Evolutionary conservation across 1,140 invertebrate genomes (phyloP).

Genomic region (Drosophila fuyamai): DNA sequence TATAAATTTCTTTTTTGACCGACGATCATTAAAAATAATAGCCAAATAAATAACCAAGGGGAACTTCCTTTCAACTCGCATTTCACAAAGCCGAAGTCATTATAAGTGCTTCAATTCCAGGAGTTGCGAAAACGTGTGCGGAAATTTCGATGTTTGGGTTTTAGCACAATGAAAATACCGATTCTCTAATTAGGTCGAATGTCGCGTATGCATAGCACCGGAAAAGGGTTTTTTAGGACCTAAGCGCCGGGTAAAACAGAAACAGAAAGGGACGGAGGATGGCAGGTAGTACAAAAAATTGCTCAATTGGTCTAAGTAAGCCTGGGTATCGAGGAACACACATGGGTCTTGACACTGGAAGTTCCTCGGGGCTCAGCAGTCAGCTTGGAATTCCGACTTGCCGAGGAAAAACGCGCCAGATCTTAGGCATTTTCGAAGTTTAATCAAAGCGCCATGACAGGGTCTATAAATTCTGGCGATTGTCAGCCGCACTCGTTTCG

Average conservation of each 20-base stretch:
- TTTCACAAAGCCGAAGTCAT: conserved; percentile 49
- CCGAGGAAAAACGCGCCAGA: conserved; percentile 67
- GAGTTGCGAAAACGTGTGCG: conserved; percentile 53
- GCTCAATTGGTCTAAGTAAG: conserved; percentile 61
- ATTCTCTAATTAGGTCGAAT: conserved; percentile 77
- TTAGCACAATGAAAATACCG: conserved; percentile 83
- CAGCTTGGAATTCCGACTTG: conserved; percentile 45
- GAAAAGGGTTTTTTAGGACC: conserved; percentile 81
- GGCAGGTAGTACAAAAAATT: conserved; percentile 60
- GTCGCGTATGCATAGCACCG: conserved; percentile 50
- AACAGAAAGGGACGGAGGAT: not conserved
- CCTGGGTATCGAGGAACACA: conserved; percentile 29
- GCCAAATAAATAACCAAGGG: conserved; percentile 2
- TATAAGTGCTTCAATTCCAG: conserved; percentile 37
- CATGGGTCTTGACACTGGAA: conserved; percentile 68
- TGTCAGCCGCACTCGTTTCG: conserved; percentile 22
- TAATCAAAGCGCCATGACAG: conserved; percentile 52
- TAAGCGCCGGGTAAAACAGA: conserved; percentile 74
- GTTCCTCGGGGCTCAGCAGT: conserved; percentile 51
- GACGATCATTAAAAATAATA: not conserved
- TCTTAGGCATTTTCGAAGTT: conserved; percentile 64
- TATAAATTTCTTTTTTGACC: too few relatives aligned
- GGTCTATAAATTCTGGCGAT: conserved; percentile 57
- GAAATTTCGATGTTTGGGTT: conserved; percentile 78
- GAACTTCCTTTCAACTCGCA: conserved; percentile 11